Conservation (phyloP, 1,140 invertebrate genomes). For the Geopemphigus sp. region DNA sequence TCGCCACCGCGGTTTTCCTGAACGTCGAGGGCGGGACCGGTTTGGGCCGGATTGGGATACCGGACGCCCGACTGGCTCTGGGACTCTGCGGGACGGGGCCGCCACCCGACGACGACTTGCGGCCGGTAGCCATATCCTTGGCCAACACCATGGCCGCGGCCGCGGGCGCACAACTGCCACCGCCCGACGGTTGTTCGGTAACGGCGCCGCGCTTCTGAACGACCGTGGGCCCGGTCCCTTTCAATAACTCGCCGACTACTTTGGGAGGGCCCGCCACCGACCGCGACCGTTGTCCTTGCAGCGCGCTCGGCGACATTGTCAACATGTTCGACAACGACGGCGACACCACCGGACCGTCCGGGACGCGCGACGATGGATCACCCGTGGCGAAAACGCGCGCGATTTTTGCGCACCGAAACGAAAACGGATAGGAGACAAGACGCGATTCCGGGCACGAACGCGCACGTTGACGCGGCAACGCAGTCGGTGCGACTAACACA, state of each 20-base stretch:
- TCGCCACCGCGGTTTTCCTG: not conserved
- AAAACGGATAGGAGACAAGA: too few species aligned
- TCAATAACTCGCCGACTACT: conserved; percentile 39
- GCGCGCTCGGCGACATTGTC: conserved; percentile 12
- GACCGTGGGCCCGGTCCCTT: not conserved
- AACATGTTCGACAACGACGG: not conserved
- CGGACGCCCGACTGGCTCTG: not conserved
- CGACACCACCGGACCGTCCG: not conserved
- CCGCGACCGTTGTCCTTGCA: not conserved
- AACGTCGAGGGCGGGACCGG: conserved; percentile 34
- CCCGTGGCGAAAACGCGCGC: too few species aligned
- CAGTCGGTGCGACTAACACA: not conserved
- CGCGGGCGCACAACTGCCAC: not conserved
- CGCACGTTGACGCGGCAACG: not conserved
- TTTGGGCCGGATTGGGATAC: conserved; percentile 15
- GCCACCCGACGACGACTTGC: conserved; percentile 1
- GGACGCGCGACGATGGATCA: too few species aligned
- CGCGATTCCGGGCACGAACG: not conserved
- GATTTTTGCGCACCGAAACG: too few species aligned
- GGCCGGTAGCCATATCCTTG: conserved; percentile 34
- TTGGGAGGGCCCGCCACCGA: conserved; percentile 16
- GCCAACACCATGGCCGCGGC: conserved; percentile 39
- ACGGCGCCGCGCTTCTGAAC: not conserved
- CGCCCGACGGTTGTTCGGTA: not conserved
- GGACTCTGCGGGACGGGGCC: not conserved